phyloP scores from a whole-genome alignment of 2,888 invertebrate species.

The Chromoteleia sp. region DNA sequence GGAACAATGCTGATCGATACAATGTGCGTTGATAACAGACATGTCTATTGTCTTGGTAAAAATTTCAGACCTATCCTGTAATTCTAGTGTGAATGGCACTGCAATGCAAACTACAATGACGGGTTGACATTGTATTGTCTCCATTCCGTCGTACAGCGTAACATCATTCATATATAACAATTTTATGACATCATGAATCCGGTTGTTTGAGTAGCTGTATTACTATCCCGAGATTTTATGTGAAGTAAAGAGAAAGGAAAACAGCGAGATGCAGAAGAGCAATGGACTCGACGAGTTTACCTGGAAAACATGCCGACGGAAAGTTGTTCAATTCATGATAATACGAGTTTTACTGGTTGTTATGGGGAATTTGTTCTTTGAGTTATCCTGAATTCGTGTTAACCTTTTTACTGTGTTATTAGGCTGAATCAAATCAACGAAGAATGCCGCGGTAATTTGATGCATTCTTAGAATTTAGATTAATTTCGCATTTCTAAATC shows the following conservation, averaged over 20 bases:
- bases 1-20: slow-evolving; percentile 34
- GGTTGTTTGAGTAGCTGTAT: slow-evolving; percentile 55
- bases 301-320: slow-evolving; percentile 40
- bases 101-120: slow-evolving; percentile 42
- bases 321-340: slow-evolving; percentile 54
- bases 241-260: slow-evolving; percentile 52
- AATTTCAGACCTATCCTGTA: slow-evolving; percentile 40
- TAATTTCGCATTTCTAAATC: no score
- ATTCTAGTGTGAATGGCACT: slow-evolving; percentile 43
- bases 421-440: slow-evolving; percentile 1
- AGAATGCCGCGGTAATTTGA: no score
- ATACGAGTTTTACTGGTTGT: slow-evolving; percentile 43
- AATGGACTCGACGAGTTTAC: slow-evolving; percentile 57
- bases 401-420: slow-evolving; percentile 3
- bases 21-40: slow-evolving; percentile 30
- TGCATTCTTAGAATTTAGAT: no score
- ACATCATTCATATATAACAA: slow-evolving; percentile 61
- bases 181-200: slow-evolving; percentile 66
- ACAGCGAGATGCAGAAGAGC: slow-evolving; percentile 48
- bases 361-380: slow-evolving; percentile 42
- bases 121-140: slow-evolving; percentile 46
- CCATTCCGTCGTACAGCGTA: slow-evolving; percentile 20
- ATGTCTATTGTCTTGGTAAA: slow-evolving; percentile 50
- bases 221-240: slow-evolving; percentile 54
- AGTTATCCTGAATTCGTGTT: slow-evolving; percentile 29